Evolutionary conservation across 1,140 invertebrate genomes (phyloP).

Genomic region (Bombus impatiens): DNA sequence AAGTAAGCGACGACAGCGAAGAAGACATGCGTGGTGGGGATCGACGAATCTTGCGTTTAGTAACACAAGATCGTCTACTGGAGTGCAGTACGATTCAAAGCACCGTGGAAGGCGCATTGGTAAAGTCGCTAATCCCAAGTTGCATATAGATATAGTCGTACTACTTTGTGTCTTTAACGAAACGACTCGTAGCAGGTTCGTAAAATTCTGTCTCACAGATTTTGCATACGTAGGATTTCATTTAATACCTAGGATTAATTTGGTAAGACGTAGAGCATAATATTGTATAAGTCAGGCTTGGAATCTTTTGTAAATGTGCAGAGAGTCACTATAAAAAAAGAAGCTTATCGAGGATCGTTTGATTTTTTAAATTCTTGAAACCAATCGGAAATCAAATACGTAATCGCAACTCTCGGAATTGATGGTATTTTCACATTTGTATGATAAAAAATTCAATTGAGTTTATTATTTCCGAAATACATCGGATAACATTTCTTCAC

Average conservation of each 20-base stretch:
- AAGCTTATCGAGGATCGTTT: neutral
- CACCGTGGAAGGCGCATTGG: neutral
- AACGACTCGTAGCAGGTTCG: constrained; percentile 5
- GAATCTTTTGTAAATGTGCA: neutral
- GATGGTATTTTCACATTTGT: neutral
- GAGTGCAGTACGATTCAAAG: constrained; percentile 43
- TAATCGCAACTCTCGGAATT: neutral
- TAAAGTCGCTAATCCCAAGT: neutral
- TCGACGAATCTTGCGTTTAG: constrained; percentile 34
- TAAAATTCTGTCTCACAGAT: neutral
- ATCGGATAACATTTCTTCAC: neutral
- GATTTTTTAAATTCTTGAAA: neutral
- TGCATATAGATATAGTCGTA: no score
- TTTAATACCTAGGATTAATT: neutral
- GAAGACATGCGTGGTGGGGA: constrained; percentile 15
- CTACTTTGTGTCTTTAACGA: neutral
- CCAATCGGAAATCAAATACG: neutral
- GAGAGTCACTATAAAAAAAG: neutral
- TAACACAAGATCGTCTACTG: constrained; percentile 33
- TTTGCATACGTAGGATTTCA: neutral
- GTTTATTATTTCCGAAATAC: neutral
- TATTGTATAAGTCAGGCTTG: neutral
- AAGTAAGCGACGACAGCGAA: constrained; percentile 25
- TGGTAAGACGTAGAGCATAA: neutral
- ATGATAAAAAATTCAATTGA: neutral